Conservation (phyloP, 2,113 vertebrate species). For the Clarias gariepinus region DNA sequence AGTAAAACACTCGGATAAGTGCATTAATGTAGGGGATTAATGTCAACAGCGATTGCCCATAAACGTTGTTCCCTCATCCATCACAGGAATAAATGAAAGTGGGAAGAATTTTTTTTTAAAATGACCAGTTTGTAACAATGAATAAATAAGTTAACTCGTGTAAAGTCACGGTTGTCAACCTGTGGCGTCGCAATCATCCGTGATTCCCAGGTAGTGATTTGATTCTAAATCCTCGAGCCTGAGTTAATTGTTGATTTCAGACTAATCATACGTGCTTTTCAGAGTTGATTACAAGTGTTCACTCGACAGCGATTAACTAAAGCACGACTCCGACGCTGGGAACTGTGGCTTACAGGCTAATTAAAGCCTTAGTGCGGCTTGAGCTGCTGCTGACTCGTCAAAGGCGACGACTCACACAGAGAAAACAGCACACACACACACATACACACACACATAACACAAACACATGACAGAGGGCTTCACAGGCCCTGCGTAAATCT, state of each 20-base stretch:
- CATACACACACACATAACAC: too few relatives aligned
- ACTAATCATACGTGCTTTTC: constrained; percentile 48
- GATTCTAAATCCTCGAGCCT: constrained; percentile 33
- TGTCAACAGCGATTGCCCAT: not conserved
- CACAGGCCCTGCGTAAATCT: not conserved
- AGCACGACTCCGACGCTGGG: constrained; percentile 58
- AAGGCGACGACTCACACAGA: not conserved
- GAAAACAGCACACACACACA: not conserved
- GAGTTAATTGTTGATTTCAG: constrained; percentile 43
- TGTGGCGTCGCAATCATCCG: not conserved
- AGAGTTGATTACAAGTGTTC: constrained; percentile 65
- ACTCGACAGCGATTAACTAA: constrained; percentile 61
- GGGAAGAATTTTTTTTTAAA: too few relatives aligned
- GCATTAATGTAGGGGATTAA: too few relatives aligned
- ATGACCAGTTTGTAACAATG: not conserved
- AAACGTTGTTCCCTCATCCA: not conserved
- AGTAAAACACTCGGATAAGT: too few relatives aligned
- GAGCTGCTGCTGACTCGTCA: constrained; percentile 48
- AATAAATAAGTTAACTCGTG: not conserved
- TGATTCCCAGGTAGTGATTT: constrained; percentile 14
- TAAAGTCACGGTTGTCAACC: not conserved
- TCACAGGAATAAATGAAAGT: not conserved
- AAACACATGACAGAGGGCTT: not conserved
- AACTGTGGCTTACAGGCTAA: constrained; percentile 60
- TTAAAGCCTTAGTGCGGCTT: constrained; percentile 53